Base-by-base conservation (phyloP, 2,113 vertebrate genomes). In the Gavia stellata region DNA sequence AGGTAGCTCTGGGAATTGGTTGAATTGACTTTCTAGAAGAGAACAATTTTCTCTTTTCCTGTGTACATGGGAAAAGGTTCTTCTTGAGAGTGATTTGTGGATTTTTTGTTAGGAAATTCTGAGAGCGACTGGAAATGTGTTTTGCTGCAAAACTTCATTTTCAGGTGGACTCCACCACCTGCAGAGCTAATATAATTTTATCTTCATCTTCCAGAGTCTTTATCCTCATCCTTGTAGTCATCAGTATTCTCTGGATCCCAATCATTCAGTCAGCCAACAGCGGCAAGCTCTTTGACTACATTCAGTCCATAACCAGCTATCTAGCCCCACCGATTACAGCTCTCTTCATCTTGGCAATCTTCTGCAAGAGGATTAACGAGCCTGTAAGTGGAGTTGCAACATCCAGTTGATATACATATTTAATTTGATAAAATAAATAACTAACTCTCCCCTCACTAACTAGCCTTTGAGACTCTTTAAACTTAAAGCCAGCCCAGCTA, bases 221-320 rank as follows among this genome's bases (percentile, higher is more conserved):
- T 42, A 98, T 99, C 81, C 95, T 99, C 53, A 56, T 99, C 59
- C 97, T 99, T 73, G 98, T 99, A 61, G 96, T 96, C 66, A 61
- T 99, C 92, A 99, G 99, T 91, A 98, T 99, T 78, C 81, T 99
- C 81, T 99, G 99, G 99, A 99, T 99, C 95, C 99, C 99, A 12
- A 83, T 99, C 78, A 98, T 99, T 95, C 99, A 99, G 65, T 97
- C 98, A 74, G 98, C 99, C 90, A 99, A 99, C 96, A 99, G 99
- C 3, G 99, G 99, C 34, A 98, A 98, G 94, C 98, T 99, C 52
- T 99, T 99, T 66, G 98, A 99, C 95, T 99, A 99, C 84, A 98
- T 99, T 90, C 99, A 99, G 93, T 98, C 99, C 55, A 97, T 99
- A 93, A 99, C 98, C 94, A 99, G 99, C 96, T 99, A 98, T 90